Percentiles rank a stretch among this genome's conserved stretches.
Conservation (phyloP, 2,888 invertebrate genomes). For the Polyploca ridens region DNA sequence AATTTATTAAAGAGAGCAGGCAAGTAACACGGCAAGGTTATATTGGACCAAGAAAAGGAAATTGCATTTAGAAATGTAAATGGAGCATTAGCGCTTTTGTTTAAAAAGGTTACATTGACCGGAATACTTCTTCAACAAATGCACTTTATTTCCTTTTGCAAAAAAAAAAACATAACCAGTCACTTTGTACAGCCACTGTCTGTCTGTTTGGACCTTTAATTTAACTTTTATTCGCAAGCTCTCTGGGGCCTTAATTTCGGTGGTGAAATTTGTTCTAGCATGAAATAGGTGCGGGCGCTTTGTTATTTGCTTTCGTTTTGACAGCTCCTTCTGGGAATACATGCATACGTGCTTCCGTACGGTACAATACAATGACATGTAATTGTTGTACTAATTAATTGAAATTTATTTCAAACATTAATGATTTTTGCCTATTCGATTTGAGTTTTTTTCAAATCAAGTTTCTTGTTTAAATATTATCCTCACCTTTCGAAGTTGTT, state of each 20-base stretch:
- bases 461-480: no score
- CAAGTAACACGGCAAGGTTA: no score
- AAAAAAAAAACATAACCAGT: constrained; percentile 26
- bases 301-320: constrained; percentile 32
- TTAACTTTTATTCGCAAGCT: constrained; percentile 49
- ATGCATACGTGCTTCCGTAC: background rate
- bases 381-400: background rate
- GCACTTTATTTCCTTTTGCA: constrained; percentile 17
- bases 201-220: constrained; percentile 44
- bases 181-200: constrained; percentile 27
- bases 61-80: background rate
- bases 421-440: background rate
- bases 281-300: constrained; percentile 39
- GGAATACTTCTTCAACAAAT: constrained; percentile 16
- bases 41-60: no score
- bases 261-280: constrained; percentile 48
- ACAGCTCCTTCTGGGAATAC: constrained; percentile 11
- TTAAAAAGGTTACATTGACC: background rate
- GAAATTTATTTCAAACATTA: background rate
- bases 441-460: no score
- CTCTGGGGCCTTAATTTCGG: constrained; percentile 42
- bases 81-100: background rate
- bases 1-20: no score
- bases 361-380: background rate
- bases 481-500: no score